Conservation (phyloP, 2,113 vertebrate genomes). For the Lasiurus cinereus region DNA sequence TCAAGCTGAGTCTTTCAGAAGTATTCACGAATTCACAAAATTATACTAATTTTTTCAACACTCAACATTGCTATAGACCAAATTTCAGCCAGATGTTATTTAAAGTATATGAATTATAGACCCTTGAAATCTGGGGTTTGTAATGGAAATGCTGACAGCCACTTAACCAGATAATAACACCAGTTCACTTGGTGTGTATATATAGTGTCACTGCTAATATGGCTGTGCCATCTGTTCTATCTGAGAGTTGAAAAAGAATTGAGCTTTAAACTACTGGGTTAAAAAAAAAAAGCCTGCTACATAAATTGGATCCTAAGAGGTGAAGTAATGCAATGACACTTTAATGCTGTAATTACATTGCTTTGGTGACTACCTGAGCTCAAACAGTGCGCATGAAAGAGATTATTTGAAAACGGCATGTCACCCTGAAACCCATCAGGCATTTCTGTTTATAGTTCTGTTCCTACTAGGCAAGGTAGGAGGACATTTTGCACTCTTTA, state of each 20-base stretch:
- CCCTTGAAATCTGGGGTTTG: slow-evolving; percentile 79
- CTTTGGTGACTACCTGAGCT: slow-evolving; percentile 52
- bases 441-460: slow-evolving; percentile 64
- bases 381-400: not conserved
- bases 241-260: slow-evolving; percentile 78
- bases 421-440: slow-evolving; percentile 74
- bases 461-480: slow-evolving; percentile 40
- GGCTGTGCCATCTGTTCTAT: slow-evolving; percentile 83
- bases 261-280: slow-evolving; percentile 73
- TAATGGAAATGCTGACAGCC: slow-evolving; percentile 84
- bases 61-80: slow-evolving; percentile 79
- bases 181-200: slow-evolving; percentile 77
- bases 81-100: slow-evolving; percentile 84
- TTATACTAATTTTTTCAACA: slow-evolving; percentile 83
- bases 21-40: slow-evolving; percentile 79
- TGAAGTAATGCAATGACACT: slow-evolving; percentile 77
- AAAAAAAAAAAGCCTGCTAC: slow-evolving; percentile 64
- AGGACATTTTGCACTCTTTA: slow-evolving; percentile 46
- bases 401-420: slow-evolving; percentile 67
- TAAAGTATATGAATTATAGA: slow-evolving; percentile 82
- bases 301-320: slow-evolving; percentile 77
- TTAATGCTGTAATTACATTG: slow-evolving; percentile 63
- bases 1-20: slow-evolving; percentile 80
- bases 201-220: slow-evolving; percentile 83
- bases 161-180: slow-evolving; percentile 83